Base-by-base conservation (phyloP, 2,113 vertebrate species). In the Caranx ignobilis region DNA sequence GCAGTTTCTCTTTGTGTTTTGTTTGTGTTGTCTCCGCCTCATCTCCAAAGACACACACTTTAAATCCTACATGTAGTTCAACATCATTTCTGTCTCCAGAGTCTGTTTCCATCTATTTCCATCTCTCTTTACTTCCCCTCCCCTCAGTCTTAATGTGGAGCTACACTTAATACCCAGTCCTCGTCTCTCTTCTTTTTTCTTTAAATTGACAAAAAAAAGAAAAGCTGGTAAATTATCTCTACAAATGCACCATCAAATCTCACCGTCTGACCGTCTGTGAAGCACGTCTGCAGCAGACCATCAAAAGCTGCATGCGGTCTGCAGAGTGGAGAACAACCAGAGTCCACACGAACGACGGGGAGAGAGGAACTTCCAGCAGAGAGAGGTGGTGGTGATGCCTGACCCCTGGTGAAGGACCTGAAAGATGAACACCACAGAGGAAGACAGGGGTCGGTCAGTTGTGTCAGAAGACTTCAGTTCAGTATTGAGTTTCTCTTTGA, bases 281-380 rank as follows among this genome's bases (percentile, higher is more conserved):
- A 57, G 66, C 62, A 18, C 4, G 11, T 54, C 50, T 54, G 12
- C 62, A 83, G 47, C 55, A 39, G 68, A 77, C 72, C 71, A 60
- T 76, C 81, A 77, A 64, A 59, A 64, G 47, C 32, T 52, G 47
- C 26, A 26, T 26, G 26, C 26, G 26, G 26, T 26, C 26, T 26
- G 26, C 26, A 26, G 26, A 26, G 26, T 26, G 26, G 26, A 26
- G 26, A 26, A 26, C 26, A 26, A 26, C 26, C 26, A 26, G 26
- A 26, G 26, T 26, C 26, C 26, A 26, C 26, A 26, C 26, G 26
- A 26, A 26, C 26, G 26, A 26, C 26, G 26, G 26, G 26, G 26
- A 26, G 26, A 19, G 26, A 2, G 19, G 43, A 75, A 41, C 19
- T 19, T 5, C 37, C 19, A 77, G 4, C 11, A 4, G n/a, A 69